phyloP scores from a whole-genome alignment of 2,888 invertebrate genomes.

The Morinoia aosen region DNA sequence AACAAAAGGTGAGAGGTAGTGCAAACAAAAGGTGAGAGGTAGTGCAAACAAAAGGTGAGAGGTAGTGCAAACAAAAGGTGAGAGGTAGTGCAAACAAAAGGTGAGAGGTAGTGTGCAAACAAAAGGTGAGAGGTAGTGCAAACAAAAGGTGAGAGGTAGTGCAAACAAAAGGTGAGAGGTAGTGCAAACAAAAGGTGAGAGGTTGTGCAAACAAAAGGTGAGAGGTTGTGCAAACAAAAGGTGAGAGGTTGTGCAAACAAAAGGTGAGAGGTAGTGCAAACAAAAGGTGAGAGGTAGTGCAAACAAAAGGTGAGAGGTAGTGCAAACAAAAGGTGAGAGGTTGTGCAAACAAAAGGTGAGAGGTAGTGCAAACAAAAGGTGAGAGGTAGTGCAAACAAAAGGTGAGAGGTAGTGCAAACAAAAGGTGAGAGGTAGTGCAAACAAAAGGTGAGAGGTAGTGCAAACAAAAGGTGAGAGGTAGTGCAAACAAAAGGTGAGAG shows the following conservation, averaged over 20 bases:
- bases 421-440: neutral
- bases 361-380: too few relatives aligned
- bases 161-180: neutral
- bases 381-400: neutral
- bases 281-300: neutral
- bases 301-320: neutral
- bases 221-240: neutral
- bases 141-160: neutral
- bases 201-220: neutral
- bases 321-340: neutral
- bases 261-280: neutral
- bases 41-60: neutral
- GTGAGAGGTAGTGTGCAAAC: neutral
- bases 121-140: neutral
- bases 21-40: neutral
- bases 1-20: neutral
- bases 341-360: too few relatives aligned
- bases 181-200: neutral
- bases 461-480: neutral
- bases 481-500: neutral
- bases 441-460: neutral
- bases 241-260: neutral
- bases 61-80: neutral
- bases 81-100: neutral
- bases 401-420: neutral